These are phyloP conservation scores for Hippotragus niger DNA, from an alignment of 2,113 vertebrate species.

Conservation along the genomic window DNA sequence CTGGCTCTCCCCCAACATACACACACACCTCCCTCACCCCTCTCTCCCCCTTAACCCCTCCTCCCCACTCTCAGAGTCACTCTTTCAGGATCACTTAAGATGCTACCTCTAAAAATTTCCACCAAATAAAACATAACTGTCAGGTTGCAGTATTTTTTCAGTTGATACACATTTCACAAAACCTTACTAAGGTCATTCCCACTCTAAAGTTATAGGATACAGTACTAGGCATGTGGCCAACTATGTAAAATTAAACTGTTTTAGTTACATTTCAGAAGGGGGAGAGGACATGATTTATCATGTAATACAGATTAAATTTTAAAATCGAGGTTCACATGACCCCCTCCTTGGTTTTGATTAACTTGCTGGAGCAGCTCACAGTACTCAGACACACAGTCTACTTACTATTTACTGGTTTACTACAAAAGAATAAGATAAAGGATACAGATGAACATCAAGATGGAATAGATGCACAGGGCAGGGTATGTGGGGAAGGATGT, in stretches of 20 bases:
- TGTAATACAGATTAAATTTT: neutral
- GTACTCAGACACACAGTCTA: neutral
- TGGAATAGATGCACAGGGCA: neutral
- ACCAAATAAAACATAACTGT: neutral
- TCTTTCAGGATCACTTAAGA: neutral
- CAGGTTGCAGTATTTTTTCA: neutral
- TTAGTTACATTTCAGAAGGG: neutral
- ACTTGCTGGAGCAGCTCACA: neutral
- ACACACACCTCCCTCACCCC: neutral
- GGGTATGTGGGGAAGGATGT: neutral
- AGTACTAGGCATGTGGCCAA: neutral
- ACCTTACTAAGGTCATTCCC: neutral
- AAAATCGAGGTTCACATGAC: neutral
- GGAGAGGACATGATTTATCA: neutral
- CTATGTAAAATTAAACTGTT: neutral
- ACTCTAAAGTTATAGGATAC: neutral
- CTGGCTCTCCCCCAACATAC: neutral
- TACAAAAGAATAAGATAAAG: neutral
- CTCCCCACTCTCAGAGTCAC: neutral
- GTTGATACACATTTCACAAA: neutral
- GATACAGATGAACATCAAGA: neutral
- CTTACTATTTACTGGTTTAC: neutral
- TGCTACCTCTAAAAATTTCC: neutral
- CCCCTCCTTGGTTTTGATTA: neutral
- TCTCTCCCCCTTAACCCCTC: accelerated